These are phyloP conservation scores for Cryptoprocta ferox DNA, from an alignment of 2,797 vertebrate species.

Conservation along the genomic window DNA sequence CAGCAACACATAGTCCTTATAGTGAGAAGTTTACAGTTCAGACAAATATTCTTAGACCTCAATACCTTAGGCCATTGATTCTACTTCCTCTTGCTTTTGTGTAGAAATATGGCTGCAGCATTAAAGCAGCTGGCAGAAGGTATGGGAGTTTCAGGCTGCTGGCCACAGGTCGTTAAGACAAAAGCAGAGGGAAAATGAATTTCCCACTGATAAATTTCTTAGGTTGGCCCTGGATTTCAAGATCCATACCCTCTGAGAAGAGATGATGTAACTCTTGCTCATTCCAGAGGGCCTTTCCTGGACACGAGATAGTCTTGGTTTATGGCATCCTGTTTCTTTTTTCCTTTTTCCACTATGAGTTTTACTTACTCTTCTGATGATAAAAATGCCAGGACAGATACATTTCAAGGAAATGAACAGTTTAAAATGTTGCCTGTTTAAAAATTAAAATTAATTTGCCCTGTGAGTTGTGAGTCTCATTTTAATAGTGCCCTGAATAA, in stretches of 20 bases:
- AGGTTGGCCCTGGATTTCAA: background rate
- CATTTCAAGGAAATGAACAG: slow-evolving; percentile 82
- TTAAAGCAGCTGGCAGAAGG: background rate
- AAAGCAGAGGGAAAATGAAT: background rate
- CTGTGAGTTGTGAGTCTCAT: slow-evolving; percentile 82
- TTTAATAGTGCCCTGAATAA: slow-evolving; percentile 87
- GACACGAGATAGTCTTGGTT: background rate
- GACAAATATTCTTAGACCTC: background rate
- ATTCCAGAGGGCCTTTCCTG: background rate
- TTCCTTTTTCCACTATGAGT: slow-evolving; percentile 17
- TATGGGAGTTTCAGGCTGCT: background rate
- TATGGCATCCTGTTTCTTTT: background rate
- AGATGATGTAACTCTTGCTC: background rate
- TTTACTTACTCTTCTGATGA: slow-evolving; percentile 76
- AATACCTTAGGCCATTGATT: background rate
- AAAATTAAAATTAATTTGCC: slow-evolving; percentile 87
- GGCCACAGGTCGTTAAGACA: background rate
- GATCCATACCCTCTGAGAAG: background rate
- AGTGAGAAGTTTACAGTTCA: background rate
- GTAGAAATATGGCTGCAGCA: background rate
- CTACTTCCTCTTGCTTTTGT: background rate
- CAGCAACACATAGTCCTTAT: background rate
- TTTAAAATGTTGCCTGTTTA: slow-evolving; percentile 85
- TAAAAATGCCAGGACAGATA: slow-evolving; percentile 72
- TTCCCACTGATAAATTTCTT: slow-evolving; percentile 13